Evolutionary conservation across 2,888 invertebrate genomes (phyloP).

Genomic region (Lasioglossum calceatum): DNA sequence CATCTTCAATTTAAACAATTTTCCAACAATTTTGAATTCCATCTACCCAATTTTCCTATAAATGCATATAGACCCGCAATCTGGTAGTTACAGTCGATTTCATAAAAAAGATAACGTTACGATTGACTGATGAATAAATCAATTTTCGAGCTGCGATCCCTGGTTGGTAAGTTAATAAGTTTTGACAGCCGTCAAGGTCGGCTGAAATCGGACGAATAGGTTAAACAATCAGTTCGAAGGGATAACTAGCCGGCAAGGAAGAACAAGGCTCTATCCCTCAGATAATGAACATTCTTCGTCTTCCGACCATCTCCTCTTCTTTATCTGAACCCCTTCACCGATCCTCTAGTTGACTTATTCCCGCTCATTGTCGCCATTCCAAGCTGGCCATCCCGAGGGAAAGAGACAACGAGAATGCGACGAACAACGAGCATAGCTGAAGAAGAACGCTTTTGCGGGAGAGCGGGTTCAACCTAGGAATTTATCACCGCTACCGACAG

Average conservation of each 20-base stretch:
- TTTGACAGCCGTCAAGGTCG: not conserved
- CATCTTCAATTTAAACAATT: too few relatives aligned
- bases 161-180: not conserved
- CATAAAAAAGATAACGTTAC: not conserved
- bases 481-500: conserved; percentile 80
- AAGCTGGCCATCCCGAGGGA: conserved; percentile 44
- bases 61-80: too few relatives aligned
- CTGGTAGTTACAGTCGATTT: not conserved
- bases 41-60: too few relatives aligned
- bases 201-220: conserved; percentile 4
- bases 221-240: conserved; percentile 28
- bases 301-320: conserved; percentile 31
- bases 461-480: conserved; percentile 72
- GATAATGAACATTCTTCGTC: conserved; percentile 55
- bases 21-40: too few relatives aligned
- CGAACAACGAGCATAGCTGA: conserved; percentile 31
- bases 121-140: not conserved
- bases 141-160: not conserved
- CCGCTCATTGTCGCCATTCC: conserved; percentile 69
- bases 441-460: conserved; percentile 59
- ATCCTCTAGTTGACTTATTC: conserved; percentile 67
- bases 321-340: conserved; percentile 28
- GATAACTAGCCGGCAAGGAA: conserved; percentile 13
- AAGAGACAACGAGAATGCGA: conserved; percentile 42
- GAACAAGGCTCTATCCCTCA: conserved; percentile 22